Conservation (phyloP, 2,113 vertebrate genomes). For the Cettia cetti region DNA sequence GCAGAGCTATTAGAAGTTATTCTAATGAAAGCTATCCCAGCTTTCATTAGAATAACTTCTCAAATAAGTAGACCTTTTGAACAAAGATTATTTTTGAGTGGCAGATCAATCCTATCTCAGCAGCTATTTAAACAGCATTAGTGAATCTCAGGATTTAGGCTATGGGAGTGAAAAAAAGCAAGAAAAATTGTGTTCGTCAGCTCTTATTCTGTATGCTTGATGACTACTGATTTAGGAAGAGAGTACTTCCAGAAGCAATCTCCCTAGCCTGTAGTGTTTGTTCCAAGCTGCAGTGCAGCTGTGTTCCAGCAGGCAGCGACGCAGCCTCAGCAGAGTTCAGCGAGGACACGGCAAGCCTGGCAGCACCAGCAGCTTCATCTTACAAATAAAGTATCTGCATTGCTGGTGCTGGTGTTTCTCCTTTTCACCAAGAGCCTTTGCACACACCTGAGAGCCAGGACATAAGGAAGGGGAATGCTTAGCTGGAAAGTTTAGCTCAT, state of each 20-base stretch:
- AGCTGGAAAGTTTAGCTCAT: background rate
- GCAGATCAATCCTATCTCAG: background rate
- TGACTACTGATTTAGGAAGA: background rate
- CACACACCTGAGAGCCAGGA: background rate
- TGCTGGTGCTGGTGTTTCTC: background rate
- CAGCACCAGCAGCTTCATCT: background rate
- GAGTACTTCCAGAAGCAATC: background rate
- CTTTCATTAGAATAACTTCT: background rate
- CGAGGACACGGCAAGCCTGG: rapidly evolving
- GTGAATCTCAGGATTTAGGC: background rate
- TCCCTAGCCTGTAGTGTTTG: background rate
- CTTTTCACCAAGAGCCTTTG: background rate
- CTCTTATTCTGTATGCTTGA: background rate
- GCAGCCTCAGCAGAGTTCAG: background rate
- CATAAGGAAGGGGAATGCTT: background rate
- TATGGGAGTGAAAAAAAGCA: rapidly evolving
- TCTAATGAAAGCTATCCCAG: background rate
- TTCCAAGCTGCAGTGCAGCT: background rate
- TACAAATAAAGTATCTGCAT: rapidly evolving
- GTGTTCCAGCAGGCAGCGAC: constrained; percentile 38
- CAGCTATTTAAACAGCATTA: background rate
- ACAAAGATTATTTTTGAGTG: background rate
- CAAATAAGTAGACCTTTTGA: background rate
- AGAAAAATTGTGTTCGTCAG: rapidly evolving
- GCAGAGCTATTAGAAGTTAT: background rate